phyloP scores from a whole-genome alignment of 2,888 invertebrate genomes.

The Tinea pellionella region DNA sequence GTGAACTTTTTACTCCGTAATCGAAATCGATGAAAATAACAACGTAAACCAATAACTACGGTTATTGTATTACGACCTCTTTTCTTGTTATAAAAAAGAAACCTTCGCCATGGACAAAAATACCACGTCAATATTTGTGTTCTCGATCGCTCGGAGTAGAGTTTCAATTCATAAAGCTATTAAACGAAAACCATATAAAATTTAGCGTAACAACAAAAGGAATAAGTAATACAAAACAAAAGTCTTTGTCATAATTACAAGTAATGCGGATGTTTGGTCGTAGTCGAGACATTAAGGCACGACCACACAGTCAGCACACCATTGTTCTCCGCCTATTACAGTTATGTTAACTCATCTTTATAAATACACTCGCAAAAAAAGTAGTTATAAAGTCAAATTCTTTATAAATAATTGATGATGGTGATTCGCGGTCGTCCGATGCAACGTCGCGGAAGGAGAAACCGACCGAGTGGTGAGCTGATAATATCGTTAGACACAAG shows the following conservation, averaged over 20 bases:
- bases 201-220: neutral
- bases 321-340: neutral
- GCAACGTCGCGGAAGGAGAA: conserved; percentile 43
- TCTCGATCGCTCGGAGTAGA: neutral
- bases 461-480: conserved; percentile 28
- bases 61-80: too few species aligned
- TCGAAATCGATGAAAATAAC: neutral
- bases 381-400: conserved; percentile 37
- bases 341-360: neutral
- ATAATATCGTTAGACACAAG: conserved; percentile 31
- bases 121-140: neutral
- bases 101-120: too few species aligned
- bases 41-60: too few species aligned
- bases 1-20: neutral
- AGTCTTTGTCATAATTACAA: neutral
- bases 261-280: neutral
- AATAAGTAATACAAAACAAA: neutral
- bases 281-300: neutral
- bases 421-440: conserved; percentile 24
- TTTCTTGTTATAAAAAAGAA: neutral
- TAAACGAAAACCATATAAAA: neutral
- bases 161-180: neutral
- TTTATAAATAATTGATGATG: conserved; percentile 49
- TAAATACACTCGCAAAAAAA: conserved; percentile 15
- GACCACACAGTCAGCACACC: neutral